phyloP scores from a whole-genome alignment of 2,888 invertebrate genomes.

The Molorchus minor region DNA sequence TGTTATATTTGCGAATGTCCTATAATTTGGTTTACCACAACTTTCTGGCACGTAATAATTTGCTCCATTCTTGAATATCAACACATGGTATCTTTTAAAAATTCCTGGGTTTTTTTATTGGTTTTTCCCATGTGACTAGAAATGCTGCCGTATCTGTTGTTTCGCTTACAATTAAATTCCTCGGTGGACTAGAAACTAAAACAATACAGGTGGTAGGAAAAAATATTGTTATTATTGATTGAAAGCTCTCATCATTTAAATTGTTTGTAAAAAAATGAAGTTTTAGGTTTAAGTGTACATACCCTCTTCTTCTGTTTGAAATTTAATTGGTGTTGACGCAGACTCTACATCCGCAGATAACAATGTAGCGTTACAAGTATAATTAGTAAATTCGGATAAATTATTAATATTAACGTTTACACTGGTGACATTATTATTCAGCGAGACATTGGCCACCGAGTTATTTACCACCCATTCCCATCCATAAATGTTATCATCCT shows the following conservation, averaged over 20 bases:
- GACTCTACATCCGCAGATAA: neutral
- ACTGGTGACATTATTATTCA: neutral
- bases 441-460: neutral
- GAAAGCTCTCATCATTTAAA: neutral
- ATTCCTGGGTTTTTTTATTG: slow-evolving; percentile 38
- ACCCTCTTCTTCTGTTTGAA: slow-evolving; percentile 5
- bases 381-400: slow-evolving; percentile 13
- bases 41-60: slow-evolving; percentile 17
- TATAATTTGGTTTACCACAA: slow-evolving; percentile 13
- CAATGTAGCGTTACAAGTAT: slow-evolving; percentile 8
- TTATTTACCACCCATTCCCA: slow-evolving; percentile 4
- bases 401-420: neutral
- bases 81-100: slow-evolving; percentile 34
- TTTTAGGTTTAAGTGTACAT: neutral
- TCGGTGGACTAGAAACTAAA: slow-evolving; percentile 40
- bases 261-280: neutral
- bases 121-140: slow-evolving; percentile 41
- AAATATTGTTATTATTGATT: no score
- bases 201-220: slow-evolving; percentile 10
- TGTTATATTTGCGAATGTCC: slow-evolving; percentile 21
- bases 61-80: slow-evolving; percentile 21
- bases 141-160: slow-evolving; percentile 28
- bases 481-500: neutral
- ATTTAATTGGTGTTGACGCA: neutral
- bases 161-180: slow-evolving; percentile 23